These are phyloP conservation scores for Menidia beryllina DNA, from an alignment of 2,113 vertebrate genomes.

Conservation along the genomic window DNA sequence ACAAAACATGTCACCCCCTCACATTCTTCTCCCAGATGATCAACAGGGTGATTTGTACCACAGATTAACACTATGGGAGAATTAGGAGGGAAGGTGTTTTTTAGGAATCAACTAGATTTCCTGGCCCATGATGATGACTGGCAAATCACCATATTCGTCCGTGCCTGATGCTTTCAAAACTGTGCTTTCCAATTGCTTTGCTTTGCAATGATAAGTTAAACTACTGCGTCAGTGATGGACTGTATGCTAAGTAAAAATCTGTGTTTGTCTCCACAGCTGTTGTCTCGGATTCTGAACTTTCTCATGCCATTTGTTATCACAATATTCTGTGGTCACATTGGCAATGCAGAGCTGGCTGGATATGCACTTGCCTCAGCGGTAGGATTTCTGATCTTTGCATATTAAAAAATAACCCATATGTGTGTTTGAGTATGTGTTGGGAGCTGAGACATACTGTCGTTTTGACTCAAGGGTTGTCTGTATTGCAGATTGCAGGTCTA, in stretches of 20 bases:
- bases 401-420: background rate
- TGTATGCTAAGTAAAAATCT: background rate
- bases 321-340: slow-evolving; percentile 94
- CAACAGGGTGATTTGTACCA: no score
- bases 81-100: no score
- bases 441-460: no score
- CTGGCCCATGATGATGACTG: no score
- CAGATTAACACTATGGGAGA: no score
- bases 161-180: slow-evolving; percentile 14
- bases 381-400: slow-evolving; percentile 34
- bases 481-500: background rate
- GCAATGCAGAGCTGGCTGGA: slow-evolving; percentile 90
- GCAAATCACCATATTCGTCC: background rate
- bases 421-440: background rate
- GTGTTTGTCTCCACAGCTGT: slow-evolving; percentile 78
- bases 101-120: no score
- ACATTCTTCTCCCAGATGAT: no score
- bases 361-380: slow-evolving; percentile 91
- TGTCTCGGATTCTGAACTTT: slow-evolving; percentile 88
- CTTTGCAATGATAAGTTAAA: background rate
- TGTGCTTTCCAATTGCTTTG: slow-evolving; percentile 7
- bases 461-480: background rate
- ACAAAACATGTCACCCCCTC: no score
- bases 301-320: slow-evolving; percentile 88
- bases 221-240: background rate